phyloP scores from a whole-genome alignment of 2,888 invertebrate species.

The Adelphocoris suturalis region DNA sequence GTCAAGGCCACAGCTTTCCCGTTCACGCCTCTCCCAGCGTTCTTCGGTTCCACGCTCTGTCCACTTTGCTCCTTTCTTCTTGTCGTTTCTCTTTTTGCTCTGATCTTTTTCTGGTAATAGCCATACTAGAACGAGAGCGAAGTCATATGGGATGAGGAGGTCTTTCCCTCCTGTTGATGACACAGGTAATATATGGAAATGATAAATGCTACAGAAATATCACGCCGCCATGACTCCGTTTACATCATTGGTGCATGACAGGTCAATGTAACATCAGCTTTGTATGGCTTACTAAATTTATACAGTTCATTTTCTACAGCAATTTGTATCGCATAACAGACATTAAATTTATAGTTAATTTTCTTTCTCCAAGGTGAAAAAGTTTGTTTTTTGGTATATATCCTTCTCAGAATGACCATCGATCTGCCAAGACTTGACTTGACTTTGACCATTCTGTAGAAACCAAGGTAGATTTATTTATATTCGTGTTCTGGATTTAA shows the following conservation, averaged over 20 bases:
- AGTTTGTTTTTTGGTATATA: too few relatives aligned
- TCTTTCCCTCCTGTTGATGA: not conserved
- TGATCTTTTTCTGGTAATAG: not conserved
- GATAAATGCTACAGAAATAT: not conserved
- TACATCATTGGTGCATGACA: not conserved
- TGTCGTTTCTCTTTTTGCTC: not conserved
- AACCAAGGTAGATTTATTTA: too few relatives aligned
- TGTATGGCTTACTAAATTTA: too few relatives aligned
- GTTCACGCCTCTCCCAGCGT: slow-evolving; percentile 15
- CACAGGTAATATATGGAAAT: not conserved
- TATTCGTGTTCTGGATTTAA: too few relatives aligned
- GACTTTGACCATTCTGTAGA: too few relatives aligned
- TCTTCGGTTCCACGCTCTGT: slow-evolving; percentile 1
- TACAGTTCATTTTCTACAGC: too few relatives aligned
- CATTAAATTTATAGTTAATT: too few relatives aligned
- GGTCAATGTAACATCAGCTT: not conserved
- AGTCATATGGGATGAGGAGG: not conserved
- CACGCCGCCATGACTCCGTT: not conserved
- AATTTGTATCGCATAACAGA: too few relatives aligned
- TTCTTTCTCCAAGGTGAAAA: too few relatives aligned
- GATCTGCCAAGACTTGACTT: too few relatives aligned
- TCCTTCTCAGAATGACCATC: too few relatives aligned
- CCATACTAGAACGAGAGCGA: not conserved
- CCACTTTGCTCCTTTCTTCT: slow-evolving; percentile 32
- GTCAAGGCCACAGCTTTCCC: slow-evolving; percentile 42